A percentile compares a stretch with the other conserved stretches of the same genome.
These are phyloP conservation scores for Motacilla alba DNA, from an alignment of 2,113 vertebrate genomes.

Conservation along the genomic window DNA sequence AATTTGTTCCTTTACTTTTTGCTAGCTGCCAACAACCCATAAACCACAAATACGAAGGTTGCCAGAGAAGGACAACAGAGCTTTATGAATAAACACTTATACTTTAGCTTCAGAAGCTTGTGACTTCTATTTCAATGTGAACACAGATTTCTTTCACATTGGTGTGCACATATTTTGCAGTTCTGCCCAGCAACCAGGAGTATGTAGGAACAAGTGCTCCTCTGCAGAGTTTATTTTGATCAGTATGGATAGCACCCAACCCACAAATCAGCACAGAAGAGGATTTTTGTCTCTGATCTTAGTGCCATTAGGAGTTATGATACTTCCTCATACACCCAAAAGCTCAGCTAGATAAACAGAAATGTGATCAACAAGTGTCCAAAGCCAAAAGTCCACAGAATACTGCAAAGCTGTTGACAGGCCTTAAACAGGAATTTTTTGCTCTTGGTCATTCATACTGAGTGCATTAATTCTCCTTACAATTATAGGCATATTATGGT, in stretches of 20 bases:
- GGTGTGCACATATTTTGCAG: neutral
- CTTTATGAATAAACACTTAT: neutral
- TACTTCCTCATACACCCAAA: slow-evolving; percentile 30
- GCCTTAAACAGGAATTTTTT: neutral
- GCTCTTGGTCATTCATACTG: neutral
- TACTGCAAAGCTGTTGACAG: neutral
- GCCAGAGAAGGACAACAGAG: neutral
- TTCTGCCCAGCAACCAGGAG: slow-evolving; percentile 5
- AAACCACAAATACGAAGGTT: neutral
- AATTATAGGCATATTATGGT: neutral
- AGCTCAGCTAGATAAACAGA: slow-evolving; percentile 1
- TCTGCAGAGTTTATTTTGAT: neutral
- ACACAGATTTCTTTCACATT: neutral
- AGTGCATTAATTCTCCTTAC: neutral
- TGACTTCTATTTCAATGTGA: neutral
- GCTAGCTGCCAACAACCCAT: neutral
- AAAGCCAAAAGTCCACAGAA: neutral
- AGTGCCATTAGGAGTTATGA: neutral
- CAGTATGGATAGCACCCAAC: neutral
- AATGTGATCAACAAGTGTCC: neutral
- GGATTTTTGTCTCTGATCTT: slow-evolving; percentile 21
- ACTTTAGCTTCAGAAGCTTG: neutral
- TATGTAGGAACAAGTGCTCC: neutral
- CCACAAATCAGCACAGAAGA: neutral
- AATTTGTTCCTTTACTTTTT: slow-evolving; percentile 10